These are phyloP conservation scores for Riptortus pedestris DNA, from an alignment of 1,140 invertebrate genomes.

Conservation along the genomic window DNA sequence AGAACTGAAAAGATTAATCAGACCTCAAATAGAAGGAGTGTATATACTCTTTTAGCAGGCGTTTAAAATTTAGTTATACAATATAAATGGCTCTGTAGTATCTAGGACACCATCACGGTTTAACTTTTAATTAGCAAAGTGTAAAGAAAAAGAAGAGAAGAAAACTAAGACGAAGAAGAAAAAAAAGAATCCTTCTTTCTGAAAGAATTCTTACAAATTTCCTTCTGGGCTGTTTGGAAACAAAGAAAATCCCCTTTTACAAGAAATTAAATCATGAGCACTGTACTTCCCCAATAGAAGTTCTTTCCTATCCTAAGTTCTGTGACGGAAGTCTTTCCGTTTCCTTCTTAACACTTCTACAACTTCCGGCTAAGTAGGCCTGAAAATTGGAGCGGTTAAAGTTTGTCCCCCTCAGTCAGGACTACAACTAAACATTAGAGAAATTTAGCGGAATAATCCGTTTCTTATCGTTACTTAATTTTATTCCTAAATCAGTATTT, in stretches of 20 bases:
- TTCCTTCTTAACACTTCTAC: slow-evolving; percentile 12
- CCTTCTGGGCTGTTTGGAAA: not conserved
- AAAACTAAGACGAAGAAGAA: not conserved
- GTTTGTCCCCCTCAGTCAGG: no score
- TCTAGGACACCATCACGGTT: not conserved
- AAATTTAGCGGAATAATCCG: no score
- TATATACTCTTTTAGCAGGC: no score
- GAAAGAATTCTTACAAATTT: not conserved
- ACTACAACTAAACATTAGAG: no score
- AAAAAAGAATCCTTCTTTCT: no score
- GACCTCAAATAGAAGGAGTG: no score
- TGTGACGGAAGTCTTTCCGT: not conserved
- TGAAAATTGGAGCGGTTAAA: no score
- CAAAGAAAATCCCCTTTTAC: not conserved
- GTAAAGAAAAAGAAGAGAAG: not conserved
- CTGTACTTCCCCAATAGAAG: slow-evolving; percentile 14
- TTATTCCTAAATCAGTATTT: no score
- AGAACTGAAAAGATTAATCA: no score
- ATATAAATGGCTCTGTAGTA: no score
- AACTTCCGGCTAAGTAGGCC: slow-evolving; percentile 16
- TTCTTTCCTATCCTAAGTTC: slow-evolving; percentile 9
- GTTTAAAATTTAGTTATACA: no score
- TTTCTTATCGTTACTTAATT: no score
- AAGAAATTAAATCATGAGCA: slow-evolving; percentile 5
- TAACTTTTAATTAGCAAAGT: not conserved